Percentiles rank a stretch among this genome's conserved stretches.
Evolutionary conservation across 2,797 vertebrate species (phyloP).

Genomic region (Rallus crepitans): DNA sequence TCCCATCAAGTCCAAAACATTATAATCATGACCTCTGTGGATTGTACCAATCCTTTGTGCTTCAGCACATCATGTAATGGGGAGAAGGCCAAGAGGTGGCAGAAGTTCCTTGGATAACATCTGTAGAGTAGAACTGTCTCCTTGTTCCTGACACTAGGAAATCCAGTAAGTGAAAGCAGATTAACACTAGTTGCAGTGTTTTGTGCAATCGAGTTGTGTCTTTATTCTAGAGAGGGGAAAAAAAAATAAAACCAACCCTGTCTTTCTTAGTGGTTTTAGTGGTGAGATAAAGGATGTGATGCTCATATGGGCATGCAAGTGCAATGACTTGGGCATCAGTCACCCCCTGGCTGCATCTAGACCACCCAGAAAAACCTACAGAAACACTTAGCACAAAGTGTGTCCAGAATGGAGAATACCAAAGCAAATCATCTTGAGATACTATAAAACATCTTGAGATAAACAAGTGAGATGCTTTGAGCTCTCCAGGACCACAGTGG

Average conservation of each 20-base stretch:
- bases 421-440: too few species aligned
- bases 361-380: too few species aligned
- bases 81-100: neutral
- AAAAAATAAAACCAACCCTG: neutral
- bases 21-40: neutral
- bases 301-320: too few species aligned
- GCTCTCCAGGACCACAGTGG: too few species aligned
- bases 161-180: neutral
- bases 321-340: too few species aligned
- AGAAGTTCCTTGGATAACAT: neutral
- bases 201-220: neutral
- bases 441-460: too few species aligned
- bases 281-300: too few species aligned
- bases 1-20: neutral
- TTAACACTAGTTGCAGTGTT: neutral
- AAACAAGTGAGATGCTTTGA: too few species aligned
- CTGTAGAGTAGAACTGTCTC: neutral
- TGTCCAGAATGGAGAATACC: too few species aligned
- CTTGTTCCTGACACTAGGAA: neutral
- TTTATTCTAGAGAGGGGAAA: neutral
- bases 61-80: accelerated
- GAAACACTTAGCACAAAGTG: too few species aligned
- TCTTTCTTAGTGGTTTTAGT: neutral
- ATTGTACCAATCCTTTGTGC: neutral
- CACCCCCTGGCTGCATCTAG: too few species aligned